Evolutionary conservation across 2,888 invertebrate genomes (phyloP), one percentile per base, ranked within the genome.

Genomic region (Scaptomyza cyrtandrae): DNA sequence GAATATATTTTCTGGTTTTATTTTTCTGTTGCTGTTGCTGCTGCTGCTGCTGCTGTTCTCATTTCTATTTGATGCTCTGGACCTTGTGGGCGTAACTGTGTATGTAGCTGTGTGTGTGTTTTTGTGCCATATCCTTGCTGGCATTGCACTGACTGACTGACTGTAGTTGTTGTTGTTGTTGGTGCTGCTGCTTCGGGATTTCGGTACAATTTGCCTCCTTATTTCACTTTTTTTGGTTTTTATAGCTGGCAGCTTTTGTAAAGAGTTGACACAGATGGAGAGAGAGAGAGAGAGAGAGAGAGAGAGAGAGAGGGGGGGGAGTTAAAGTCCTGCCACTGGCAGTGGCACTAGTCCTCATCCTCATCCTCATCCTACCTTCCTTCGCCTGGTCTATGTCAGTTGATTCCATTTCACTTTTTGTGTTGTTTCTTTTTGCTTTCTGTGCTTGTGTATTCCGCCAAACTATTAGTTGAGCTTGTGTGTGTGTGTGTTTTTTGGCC

Each of bases 151-250:
- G 75, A 68, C 81, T 75, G 82, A 41, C 13, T 73, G 73, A 37
- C 45, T 73, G 81, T 59, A 70, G 79, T 52, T 66, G 79, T 57
- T 62, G 81, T 50, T 73, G 71, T 43, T 68, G 67, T 55, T 60
- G 50, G 48, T 61, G 75, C 41, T 49, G 70, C n/a, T 65, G 84
- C 61, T 84, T 79, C 75, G 65, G 88, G 75, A 61, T 88, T 88
- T 84, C 62, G 83, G 81, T 84, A 80, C 87, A 88, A 86, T 84
- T 88, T 71, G 81, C 80, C 68, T 80, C 71, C 86, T 79, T 79
- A 66, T 67, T 82, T 76, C 59, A 59, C 59, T 67, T 75, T 65
- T 35, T 24, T 24, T 24, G 13, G 6, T 13, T 72, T 24, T 11
- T 43, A 4, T 33, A 65, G 63, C 73, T 63, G 52, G 56, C 79